Base-by-base conservation (phyloP, 2,113 vertebrate genomes). In the Ancistrus triradiatus region DNA sequence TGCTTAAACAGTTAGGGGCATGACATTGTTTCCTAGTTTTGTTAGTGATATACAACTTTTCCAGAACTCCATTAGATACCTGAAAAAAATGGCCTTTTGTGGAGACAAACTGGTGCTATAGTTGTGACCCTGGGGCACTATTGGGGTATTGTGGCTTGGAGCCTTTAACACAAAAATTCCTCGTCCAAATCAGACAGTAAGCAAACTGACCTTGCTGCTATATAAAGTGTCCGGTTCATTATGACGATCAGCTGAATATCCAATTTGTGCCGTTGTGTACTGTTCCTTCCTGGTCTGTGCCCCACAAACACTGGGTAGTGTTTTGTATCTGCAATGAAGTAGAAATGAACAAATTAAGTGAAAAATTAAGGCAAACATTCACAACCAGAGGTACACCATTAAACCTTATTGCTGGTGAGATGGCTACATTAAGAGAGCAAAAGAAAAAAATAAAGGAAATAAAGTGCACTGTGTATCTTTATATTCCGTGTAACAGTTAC, bases 261-360 rank as follows among this genome's bases (percentile, higher is more conserved):
- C 90, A 98, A 86, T 76, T 86, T 92, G 81, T 98, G 96, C 75
- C 93, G 89, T 81, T 98, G 96, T 0, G 96, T 96, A 89, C 83
- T 91, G 89, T 97, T 97, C 76, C 93, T 89, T 80, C 94, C 96
- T 70, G 96, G 96, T 82, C 94, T 98, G 90, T 98, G 96, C 80
- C 96, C 96, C 81, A 97, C 92, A 78, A 98, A 98, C 51, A 91
- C 93, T 18, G 95, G 95, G 87, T 98, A 98, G 83, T 98, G 96
- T 89, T 91, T 97, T 74, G 96, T 97, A 85, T 97, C 96, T 98
- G 90, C 7, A 19, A 53, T 14, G 18, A 70, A 4, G 57, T 44
- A 6, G 35, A 62, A 53, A 61, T 25, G 0, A 68, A 6, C 35
- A 62, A 53, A 61, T 25, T 0, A 68, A 19, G 40, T 33, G 11